These are phyloP conservation scores for Carabus problematicus DNA, from an alignment of 2,888 invertebrate species.

Conservation along the genomic window DNA sequence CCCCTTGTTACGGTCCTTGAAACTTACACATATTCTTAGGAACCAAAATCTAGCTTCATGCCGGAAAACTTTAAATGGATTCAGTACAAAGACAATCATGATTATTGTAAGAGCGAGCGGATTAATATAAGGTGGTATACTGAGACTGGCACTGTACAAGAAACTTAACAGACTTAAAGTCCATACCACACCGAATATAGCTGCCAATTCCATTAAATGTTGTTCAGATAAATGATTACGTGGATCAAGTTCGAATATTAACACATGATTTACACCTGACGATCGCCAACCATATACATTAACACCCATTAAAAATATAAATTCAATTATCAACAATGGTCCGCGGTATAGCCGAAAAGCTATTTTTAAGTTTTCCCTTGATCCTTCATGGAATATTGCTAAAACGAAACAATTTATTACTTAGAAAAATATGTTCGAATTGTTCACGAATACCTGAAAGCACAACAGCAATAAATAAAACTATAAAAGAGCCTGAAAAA, in stretches of 20 bases:
- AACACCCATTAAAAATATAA: slow-evolving; percentile 78
- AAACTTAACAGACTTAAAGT: slow-evolving; percentile 71
- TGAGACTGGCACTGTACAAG: slow-evolving; percentile 68
- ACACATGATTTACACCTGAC: slow-evolving; percentile 83
- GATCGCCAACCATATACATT: slow-evolving; percentile 85
- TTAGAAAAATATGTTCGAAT: too few species aligned
- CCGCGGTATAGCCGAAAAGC: slow-evolving; percentile 81
- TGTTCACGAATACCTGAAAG: slow-evolving; percentile 65
- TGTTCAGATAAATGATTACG: slow-evolving; percentile 79
- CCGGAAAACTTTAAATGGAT: slow-evolving; percentile 78
- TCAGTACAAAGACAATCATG: slow-evolving; percentile 74
- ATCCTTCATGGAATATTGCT: slow-evolving; percentile 63
- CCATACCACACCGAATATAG: slow-evolving; percentile 80
- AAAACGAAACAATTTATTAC: slow-evolving; percentile 45
- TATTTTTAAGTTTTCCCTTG: slow-evolving; percentile 68
- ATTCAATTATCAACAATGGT: slow-evolving; percentile 77
- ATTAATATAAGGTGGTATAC: slow-evolving; percentile 78
- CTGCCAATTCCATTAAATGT: slow-evolving; percentile 78
- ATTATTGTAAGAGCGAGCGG: slow-evolving; percentile 74
- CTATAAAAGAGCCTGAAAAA: slow-evolving; percentile 82
- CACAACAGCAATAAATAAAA: slow-evolving; percentile 74
- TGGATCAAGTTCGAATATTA: slow-evolving; percentile 84
- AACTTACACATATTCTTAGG: slow-evolving; percentile 66
- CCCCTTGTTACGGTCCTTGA: not conserved
- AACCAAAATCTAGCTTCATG: slow-evolving; percentile 82